phyloP scores from a whole-genome alignment of 2,113 vertebrate species.

The Ploceus nigricollis region DNA sequence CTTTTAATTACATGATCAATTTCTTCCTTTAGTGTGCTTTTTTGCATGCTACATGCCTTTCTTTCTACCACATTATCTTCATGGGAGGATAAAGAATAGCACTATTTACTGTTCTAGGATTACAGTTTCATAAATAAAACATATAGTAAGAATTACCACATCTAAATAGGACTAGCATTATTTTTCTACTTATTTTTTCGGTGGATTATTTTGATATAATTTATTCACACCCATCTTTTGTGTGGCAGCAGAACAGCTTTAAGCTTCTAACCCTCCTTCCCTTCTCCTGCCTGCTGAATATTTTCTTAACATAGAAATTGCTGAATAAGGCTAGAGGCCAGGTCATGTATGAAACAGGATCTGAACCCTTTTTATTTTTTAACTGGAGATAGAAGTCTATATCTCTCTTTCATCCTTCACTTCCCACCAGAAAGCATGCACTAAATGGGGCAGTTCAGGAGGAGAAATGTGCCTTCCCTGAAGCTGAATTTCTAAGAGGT shows the following conservation, averaged over 20 bases:
- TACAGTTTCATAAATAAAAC: conserved; percentile 12
- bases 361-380: background rate
- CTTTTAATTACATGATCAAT: background rate
- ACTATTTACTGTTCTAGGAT: background rate
- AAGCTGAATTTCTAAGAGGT: background rate
- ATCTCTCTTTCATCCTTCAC: background rate
- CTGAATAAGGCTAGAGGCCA: background rate
- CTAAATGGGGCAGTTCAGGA: background rate
- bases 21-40: background rate
- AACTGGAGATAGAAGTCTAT: background rate
- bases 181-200: conserved; percentile 5
- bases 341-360: background rate
- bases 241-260: background rate
- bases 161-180: conserved; percentile 4
- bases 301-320: background rate
- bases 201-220: background rate
- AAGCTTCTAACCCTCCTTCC: background rate
- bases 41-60: background rate
- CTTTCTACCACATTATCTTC: background rate
- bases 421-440: background rate
- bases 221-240: background rate
- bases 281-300: background rate
- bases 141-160: background rate
- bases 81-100: background rate
- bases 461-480: background rate